Evolutionary conservation across 2,888 invertebrate species (phyloP).

Genomic region (Callimorpha dominula): DNA sequence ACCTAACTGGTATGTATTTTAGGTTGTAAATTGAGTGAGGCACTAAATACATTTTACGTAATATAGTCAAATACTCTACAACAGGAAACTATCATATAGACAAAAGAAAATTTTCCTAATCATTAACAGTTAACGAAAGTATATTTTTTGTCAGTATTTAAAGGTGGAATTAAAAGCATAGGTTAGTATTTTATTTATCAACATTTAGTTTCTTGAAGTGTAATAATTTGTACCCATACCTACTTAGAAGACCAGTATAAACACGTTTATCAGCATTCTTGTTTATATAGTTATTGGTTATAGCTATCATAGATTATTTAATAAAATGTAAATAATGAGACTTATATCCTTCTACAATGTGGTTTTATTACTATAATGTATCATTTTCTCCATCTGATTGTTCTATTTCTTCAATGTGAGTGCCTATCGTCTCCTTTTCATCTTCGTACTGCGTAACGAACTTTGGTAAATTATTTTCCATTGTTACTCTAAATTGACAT

Average conservation of each 20-base stretch:
- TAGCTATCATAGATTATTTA: conserved; percentile 47
- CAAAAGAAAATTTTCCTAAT: conserved; percentile 17
- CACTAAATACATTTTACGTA: conserved; percentile 33
- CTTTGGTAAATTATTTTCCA: conserved; percentile 88
- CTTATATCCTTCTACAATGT: conserved; percentile 62
- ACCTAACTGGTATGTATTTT: conserved; percentile 28
- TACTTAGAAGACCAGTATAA: conserved; percentile 30
- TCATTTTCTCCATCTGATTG: conserved; percentile 67
- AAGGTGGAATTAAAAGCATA: conserved; percentile 32
- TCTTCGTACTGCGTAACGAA: conserved; percentile 70
- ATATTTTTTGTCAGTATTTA: conserved; percentile 53
- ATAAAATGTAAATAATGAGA: conserved; percentile 64
- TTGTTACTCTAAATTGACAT: conserved; percentile 88
- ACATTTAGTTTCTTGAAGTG: conserved; percentile 25
- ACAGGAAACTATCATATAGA: conserved; percentile 18
- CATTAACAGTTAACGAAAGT: conserved; percentile 25
- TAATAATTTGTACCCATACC: conserved; percentile 24
- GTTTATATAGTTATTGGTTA: conserved; percentile 32
- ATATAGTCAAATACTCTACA: conserved; percentile 20
- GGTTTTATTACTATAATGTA: conserved; percentile 56
- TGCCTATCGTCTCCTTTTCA: conserved; percentile 64
- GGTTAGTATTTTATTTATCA: conserved; percentile 37
- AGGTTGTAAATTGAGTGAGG: conserved; percentile 30
- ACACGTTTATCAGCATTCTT: conserved; percentile 18
- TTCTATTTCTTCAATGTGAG: conserved; percentile 72